A percentile compares a stretch with the other conserved stretches of the same genome.
Evolutionary conservation across 2,113 vertebrate species (phyloP).

Genomic region (Aythya baeri): DNA sequence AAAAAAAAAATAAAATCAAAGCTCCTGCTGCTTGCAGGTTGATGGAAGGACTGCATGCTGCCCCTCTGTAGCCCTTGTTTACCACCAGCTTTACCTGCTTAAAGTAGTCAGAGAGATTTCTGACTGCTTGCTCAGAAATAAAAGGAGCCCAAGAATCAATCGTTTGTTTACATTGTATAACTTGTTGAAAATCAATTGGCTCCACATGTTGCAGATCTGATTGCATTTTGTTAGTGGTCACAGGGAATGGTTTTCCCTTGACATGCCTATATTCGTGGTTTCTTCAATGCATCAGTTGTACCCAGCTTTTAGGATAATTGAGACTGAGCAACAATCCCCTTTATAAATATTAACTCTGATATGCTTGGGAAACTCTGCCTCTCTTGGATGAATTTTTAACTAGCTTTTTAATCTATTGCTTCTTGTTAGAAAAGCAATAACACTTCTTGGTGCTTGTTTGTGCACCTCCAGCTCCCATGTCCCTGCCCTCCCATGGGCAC

Average conservation of each 20-base stretch:
- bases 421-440: slow-evolving; percentile 58
- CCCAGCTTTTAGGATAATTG: slow-evolving; percentile 72
- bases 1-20: not conserved
- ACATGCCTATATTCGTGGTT: not conserved
- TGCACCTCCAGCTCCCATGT: not conserved
- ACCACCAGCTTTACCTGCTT: slow-evolving; percentile 10
- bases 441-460: not conserved
- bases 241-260: slow-evolving; percentile 20
- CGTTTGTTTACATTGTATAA: slow-evolving; percentile 6
- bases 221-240: slow-evolving; percentile 30
- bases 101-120: not conserved
- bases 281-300: slow-evolving; percentile 44
- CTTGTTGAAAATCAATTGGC: slow-evolving; percentile 26
- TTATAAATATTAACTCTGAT: slow-evolving; percentile 81
- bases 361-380: slow-evolving; percentile 74
- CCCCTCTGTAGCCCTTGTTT: slow-evolving; percentile 6
- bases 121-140: slow-evolving; percentile 11
- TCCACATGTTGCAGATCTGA: slow-evolving; percentile 17
- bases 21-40: not conserved
- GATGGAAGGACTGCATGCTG: slow-evolving; percentile 18
- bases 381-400: slow-evolving; percentile 80
- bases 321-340: slow-evolving; percentile 72
- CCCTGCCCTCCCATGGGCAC: not conserved
- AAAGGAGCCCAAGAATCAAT: not conserved
- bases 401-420: slow-evolving; percentile 68